Conservation (phyloP, 2,113 vertebrate genomes). For the Cathartes aura region DNA sequence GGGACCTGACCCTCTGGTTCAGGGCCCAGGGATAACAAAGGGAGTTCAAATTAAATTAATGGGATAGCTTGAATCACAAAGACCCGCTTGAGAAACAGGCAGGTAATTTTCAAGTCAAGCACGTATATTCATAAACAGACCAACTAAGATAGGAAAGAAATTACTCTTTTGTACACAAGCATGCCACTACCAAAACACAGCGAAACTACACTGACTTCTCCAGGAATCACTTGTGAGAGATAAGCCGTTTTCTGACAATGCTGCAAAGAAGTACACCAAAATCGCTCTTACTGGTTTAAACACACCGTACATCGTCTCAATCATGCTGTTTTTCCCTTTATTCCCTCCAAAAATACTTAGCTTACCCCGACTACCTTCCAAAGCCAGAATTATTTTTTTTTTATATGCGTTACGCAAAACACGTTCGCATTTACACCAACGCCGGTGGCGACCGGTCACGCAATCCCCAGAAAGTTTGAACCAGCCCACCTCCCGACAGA, state of each 20-base stretch:
- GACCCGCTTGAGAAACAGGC: background rate
- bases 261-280: background rate
- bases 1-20: background rate
- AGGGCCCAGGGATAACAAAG: constrained; percentile 18
- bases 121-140: rapidly evolving
- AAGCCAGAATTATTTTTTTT: background rate
- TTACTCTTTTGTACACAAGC: background rate
- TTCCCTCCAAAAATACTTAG: background rate
- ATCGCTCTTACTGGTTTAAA: background rate
- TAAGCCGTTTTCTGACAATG: constrained; percentile 34
- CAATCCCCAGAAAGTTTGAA: background rate
- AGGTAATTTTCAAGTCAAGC: background rate
- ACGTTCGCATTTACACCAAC: background rate
- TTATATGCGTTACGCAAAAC: background rate
- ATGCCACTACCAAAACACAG: background rate
- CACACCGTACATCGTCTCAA: background rate
- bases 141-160: rapidly evolving
- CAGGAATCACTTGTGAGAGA: background rate
- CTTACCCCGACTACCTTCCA: background rate
- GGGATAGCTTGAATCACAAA: background rate
- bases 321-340: rapidly evolving
- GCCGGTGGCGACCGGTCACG: background rate
- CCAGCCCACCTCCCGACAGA: background rate
- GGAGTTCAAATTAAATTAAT: background rate
- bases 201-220: background rate